Base-by-base conservation (phyloP, 2,888 invertebrate species). In the Uropetala carovei region DNA sequence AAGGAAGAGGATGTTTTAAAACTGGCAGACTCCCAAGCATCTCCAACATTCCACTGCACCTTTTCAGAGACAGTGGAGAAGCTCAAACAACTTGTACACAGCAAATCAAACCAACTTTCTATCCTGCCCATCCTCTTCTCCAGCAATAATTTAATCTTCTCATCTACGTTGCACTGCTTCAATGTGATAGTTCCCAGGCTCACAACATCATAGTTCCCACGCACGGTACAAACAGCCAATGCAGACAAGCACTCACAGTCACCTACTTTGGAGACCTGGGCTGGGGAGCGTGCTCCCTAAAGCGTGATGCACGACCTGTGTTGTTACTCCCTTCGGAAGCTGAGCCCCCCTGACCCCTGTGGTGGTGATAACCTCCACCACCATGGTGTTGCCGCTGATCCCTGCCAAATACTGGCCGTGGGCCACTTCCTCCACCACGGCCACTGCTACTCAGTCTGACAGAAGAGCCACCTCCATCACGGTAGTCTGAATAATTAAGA, bases 301-400 rank as follows among this genome's bases (percentile, higher is more conserved):
- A 89, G 43, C 89, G 89, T 89, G 89, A 89, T 30, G 89, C 89
- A 64, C 89, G 89, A 89, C 60, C 59, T 27, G 89, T 89, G 89
- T 60, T 86, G 86, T 64, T 89, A 43, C 89, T 60, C 30, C 89
- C 89, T 89, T 89, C 89, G 7, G 14, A 43, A 89, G 43, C 64
- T 43, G 89, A 64, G 43, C 89, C 89, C 22, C 89, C 89, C 64
- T 89, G 89, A 64, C 89, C 89, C 43, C 89, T 89, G 64, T 89
- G 89, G 43, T 89, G 89, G 43, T 89, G 64, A 64, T 89, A 89
- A 43, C 89, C 89, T 89, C 89, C 89, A 60, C 89, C 89, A 89
- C 89, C 89, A 89, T 89, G 89, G n/a, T 89, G 89, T 27, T 89
- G 89, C n/a, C 89, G 89, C 64, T 89, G 89, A 68, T 89, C 89